These are phyloP conservation scores for Pollenia labialis DNA, from an alignment of 2,888 invertebrate species.

Conservation along the genomic window DNA sequence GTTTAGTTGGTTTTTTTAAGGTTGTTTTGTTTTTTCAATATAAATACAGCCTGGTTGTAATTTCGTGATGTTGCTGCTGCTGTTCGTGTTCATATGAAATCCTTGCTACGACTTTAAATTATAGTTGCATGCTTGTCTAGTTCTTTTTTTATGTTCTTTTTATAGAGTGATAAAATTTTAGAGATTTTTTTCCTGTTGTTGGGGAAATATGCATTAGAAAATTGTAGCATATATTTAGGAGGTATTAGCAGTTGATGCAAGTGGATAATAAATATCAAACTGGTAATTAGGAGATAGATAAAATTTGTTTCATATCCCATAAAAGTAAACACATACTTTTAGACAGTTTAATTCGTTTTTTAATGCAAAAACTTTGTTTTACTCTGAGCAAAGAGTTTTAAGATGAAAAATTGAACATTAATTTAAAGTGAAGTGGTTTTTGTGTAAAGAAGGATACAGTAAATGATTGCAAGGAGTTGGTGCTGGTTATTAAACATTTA, in stretches of 20 bases:
- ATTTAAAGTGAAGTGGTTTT: conserved; percentile 33
- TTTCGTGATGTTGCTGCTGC: conserved; percentile 17
- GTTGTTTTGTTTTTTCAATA: conserved; percentile 5
- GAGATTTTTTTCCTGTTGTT: conserved; percentile 28
- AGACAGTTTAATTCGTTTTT: conserved; percentile 23
- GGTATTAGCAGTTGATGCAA: conserved; percentile 43
- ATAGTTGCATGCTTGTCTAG: conserved; percentile 56
- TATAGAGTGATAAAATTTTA: conserved; percentile 70
- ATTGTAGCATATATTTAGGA: conserved; percentile 49
- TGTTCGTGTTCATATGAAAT: conserved; percentile 49
- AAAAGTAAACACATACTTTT: conserved; percentile 22
- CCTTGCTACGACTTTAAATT: conserved; percentile 61
- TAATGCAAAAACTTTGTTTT: background rate
- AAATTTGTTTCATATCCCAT: conserved; percentile 16
- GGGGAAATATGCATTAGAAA: conserved; percentile 17
- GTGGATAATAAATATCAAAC: conserved; percentile 64
- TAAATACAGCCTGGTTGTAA: conserved; percentile 20
- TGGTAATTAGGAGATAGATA: conserved; percentile 50
- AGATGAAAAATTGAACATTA: background rate
- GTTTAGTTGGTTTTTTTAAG: conserved; percentile 11
- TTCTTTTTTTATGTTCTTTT: conserved; percentile 35
- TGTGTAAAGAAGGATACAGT: too few relatives aligned
- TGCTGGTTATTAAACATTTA: background rate
- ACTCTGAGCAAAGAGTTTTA: background rate
- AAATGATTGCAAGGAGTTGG: background rate